These are phyloP conservation scores for Acanthosepion esculentum DNA, from an alignment of 2,888 invertebrate genomes.

Conservation along the genomic window DNA sequence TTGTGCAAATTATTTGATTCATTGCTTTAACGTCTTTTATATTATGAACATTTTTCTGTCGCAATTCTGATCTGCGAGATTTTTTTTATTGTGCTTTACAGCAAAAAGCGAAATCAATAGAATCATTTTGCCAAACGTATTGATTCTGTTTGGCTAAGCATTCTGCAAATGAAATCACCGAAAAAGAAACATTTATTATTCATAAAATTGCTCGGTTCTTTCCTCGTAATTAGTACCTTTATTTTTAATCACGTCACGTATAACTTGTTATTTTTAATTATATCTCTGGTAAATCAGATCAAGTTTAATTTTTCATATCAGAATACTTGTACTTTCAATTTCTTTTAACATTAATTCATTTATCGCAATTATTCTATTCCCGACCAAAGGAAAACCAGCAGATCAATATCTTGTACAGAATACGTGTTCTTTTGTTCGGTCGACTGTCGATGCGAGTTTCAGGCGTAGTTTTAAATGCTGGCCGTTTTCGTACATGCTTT, in stretches of 20 bases:
- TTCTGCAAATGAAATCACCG: too few species aligned
- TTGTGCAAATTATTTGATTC: neutral
- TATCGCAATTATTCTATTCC: neutral
- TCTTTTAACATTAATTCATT: neutral
- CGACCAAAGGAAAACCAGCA: neutral
- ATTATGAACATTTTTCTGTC: neutral
- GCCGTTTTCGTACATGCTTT: too few species aligned
- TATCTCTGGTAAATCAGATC: neutral
- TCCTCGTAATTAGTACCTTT: neutral
- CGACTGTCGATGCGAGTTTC: too few species aligned
- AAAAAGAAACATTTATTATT: conserved; percentile 20
- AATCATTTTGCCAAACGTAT: neutral
- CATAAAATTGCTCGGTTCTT: neutral
- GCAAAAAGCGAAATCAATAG: neutral
- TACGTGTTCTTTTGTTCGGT: too few species aligned
- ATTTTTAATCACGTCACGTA: conserved; percentile 6
- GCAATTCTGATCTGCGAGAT: neutral
- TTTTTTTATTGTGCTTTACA: neutral
- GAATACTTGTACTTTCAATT: conserved; percentile 2
- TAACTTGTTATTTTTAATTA: neutral
- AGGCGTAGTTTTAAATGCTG: too few species aligned
- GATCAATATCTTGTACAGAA: neutral
- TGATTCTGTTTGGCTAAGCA: neutral
- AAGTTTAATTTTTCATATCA: neutral
- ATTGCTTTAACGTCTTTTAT: neutral